A percentile compares a stretch with the other conserved stretches of the same genome.
Conservation (phyloP, 2,113 vertebrate species). For the Siniperca knerii region DNA sequence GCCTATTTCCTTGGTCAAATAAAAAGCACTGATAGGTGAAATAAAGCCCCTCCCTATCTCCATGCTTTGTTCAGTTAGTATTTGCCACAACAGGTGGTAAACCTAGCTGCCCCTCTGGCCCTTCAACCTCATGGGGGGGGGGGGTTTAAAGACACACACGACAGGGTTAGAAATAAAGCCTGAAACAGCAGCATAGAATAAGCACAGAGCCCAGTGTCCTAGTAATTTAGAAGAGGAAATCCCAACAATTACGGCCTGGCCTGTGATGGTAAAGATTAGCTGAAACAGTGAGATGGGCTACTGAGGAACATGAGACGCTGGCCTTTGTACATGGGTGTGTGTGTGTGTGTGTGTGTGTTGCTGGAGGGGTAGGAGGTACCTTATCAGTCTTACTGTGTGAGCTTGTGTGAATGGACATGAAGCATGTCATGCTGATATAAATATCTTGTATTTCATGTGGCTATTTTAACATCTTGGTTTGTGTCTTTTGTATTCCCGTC, state of each 20-base stretch:
- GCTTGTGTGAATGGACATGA: conserved; percentile 1
- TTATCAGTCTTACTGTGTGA: conserved; percentile 10
- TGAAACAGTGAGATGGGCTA: conserved; percentile 66
- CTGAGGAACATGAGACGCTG: conserved; percentile 74
- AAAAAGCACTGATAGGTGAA: conserved; percentile 49
- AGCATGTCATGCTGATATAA: conserved; percentile 4
- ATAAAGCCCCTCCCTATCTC: conserved; percentile 16
- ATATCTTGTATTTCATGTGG: conserved; percentile 13
- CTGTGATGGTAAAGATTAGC: conserved; percentile 74
- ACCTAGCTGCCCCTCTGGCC: conserved; percentile 64
- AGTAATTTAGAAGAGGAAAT: conserved; percentile 79
- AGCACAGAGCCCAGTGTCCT: conserved; percentile 70
- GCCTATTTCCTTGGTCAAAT: conserved; percentile 25
- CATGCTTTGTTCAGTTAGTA: conserved; percentile 73
- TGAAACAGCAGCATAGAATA: conserved; percentile 61
- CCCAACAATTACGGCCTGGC: conserved; percentile 66
- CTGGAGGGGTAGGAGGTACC: conserved; percentile 61
- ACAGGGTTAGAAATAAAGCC: conserved; percentile 68
- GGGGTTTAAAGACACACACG: conserved; percentile 57
- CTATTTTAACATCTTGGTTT: conserved; percentile 4
- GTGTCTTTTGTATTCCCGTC: not conserved
- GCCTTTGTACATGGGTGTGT: conserved; percentile 57
- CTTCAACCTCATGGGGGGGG: conserved; percentile 37
- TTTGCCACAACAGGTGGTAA: conserved; percentile 82
- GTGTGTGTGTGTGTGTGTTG: conserved; percentile 35